Evolutionary conservation across 2,113 vertebrate genomes (phyloP).

Genomic region (Lutjanus erythropterus): DNA sequence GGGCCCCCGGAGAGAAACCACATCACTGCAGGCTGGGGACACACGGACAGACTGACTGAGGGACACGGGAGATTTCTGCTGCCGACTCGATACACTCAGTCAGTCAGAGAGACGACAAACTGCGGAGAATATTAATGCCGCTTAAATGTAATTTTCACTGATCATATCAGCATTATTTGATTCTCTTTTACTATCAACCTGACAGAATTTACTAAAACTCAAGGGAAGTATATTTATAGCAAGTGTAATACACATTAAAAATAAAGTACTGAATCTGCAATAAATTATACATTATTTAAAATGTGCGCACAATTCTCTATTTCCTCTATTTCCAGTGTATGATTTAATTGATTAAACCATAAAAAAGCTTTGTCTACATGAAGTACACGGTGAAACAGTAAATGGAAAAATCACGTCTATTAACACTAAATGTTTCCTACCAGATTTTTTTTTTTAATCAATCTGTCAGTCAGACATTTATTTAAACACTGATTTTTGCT

Average conservation of each 20-base stretch:
- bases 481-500: background rate
- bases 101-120: background rate
- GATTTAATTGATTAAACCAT: too few relatives aligned
- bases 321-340: background rate
- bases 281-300: background rate
- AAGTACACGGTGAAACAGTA: background rate
- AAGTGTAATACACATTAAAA: background rate
- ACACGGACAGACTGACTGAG: background rate
- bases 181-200: background rate
- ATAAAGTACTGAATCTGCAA: background rate
- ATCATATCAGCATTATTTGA: background rate
- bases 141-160: background rate
- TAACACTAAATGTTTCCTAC: background rate
- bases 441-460: background rate
- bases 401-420: too few relatives aligned
- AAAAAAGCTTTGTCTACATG: background rate
- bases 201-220: background rate
- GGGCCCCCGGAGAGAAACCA: constrained; percentile 79
- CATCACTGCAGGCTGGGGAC: constrained; percentile 7
- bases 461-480: background rate
- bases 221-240: background rate
- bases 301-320: background rate
- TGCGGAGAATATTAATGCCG: background rate
- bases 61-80: background rate
- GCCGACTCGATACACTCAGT: background rate